These are phyloP conservation scores for Galerucella pusilla DNA, from an alignment of 2,888 invertebrate genomes.

Conservation along the genomic window DNA sequence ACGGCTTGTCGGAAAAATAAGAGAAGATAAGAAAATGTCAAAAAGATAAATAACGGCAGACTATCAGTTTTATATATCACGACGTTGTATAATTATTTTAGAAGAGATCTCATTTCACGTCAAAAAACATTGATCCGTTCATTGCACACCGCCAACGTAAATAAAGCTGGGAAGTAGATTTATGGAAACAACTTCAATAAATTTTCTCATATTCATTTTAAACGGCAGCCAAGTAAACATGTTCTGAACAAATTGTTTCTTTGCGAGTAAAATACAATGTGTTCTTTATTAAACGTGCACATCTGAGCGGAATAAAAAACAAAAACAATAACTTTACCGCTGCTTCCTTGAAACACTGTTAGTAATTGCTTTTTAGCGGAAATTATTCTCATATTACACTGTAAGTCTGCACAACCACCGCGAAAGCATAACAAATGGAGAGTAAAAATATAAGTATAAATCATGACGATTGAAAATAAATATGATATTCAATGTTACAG, in stretches of 20 bases:
- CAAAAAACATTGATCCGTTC: constrained; percentile 18
- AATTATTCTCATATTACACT: not conserved
- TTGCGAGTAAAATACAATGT: constrained; percentile 31
- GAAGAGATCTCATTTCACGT: constrained; percentile 16
- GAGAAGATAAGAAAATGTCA: not conserved
- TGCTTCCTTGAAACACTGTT: not conserved
- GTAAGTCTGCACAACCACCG: too few relatives aligned
- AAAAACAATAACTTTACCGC: not conserved
- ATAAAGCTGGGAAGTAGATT: constrained; percentile 25
- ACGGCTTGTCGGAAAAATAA: not conserved
- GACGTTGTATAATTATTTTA: constrained; percentile 16
- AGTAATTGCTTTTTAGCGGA: constrained; percentile 5
- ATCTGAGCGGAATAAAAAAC: not conserved
- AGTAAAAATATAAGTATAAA: too few relatives aligned
- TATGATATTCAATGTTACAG: too few relatives aligned
- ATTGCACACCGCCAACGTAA: constrained; percentile 12
- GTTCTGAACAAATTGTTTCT: constrained; percentile 37
- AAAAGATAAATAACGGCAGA: constrained; percentile 14
- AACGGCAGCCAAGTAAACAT: constrained; percentile 31
- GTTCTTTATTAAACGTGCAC: constrained; percentile 24
- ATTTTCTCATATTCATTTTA: constrained; percentile 31
- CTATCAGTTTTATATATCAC: constrained; percentile 12
- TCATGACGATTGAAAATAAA: too few relatives aligned
- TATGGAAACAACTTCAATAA: constrained; percentile 37
- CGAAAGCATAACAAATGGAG: too few relatives aligned